A percentile compares a stretch with the other conserved stretches of the same genome.
Conservation (phyloP, 2,888 invertebrate genomes). For the Leptopilina drosophilae region DNA sequence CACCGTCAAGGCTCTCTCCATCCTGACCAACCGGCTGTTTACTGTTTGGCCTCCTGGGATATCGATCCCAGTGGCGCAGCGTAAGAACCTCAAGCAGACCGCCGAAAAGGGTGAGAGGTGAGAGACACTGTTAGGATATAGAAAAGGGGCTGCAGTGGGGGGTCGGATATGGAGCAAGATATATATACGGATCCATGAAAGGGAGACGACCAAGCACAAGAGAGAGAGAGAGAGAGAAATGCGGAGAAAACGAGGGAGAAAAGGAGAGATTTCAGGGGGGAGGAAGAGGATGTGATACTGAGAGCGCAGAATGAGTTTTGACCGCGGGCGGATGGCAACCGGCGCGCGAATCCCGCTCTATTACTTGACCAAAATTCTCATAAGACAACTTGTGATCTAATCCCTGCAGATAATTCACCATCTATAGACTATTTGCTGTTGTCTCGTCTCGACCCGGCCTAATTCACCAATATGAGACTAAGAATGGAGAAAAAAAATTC, state of each 20-base stretch:
- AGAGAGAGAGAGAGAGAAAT: no score
- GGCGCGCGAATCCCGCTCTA: no score
- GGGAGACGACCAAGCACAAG: constrained; percentile 2
- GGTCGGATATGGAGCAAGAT: constrained; percentile 46
- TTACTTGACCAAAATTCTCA: neutral
- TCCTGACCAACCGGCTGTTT: constrained; percentile 77
- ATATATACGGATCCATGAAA: constrained; percentile 47
- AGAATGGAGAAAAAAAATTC: no score
- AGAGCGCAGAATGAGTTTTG: constrained; percentile 49
- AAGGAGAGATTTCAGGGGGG: no score
- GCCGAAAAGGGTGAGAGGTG: constrained; percentile 37
- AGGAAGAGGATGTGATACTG: no score
- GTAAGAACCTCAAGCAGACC: constrained; percentile 68
- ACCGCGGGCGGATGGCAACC: constrained; percentile 43
- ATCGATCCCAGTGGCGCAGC: constrained; percentile 76
- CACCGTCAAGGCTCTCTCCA: constrained; percentile 56
- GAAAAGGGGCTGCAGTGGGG: constrained; percentile 46
- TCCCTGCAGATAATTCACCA: no score
- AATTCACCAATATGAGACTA: no score
- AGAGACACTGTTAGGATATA: constrained; percentile 33
- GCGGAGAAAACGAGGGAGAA: neutral
- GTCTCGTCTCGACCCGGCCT: no score
- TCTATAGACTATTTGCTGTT: no score
- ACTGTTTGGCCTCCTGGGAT: constrained; percentile 77
- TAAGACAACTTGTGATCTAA: neutral